These are phyloP conservation scores for Nomada fucata DNA, from an alignment of 2,888 invertebrate genomes.

Conservation along the genomic window DNA sequence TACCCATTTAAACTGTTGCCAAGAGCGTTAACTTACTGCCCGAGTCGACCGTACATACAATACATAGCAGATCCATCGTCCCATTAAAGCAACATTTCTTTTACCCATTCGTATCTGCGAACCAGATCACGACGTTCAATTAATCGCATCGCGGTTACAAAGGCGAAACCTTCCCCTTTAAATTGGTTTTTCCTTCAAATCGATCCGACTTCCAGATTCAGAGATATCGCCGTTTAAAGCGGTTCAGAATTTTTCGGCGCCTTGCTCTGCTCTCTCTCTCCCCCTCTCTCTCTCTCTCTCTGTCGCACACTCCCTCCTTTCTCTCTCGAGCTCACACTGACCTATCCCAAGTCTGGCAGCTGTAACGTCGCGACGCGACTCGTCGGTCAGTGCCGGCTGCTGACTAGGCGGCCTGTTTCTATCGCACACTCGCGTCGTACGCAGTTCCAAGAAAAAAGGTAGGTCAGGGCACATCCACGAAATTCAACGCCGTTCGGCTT, in stretches of 20 bases:
- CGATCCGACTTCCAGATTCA: background rate
- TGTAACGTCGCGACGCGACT: background rate
- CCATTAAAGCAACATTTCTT: too few species aligned
- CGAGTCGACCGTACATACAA: too few species aligned
- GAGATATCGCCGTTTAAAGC: background rate
- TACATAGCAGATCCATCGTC: too few species aligned
- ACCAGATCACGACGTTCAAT: background rate
- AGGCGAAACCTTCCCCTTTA: background rate
- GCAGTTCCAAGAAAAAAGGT: background rate
- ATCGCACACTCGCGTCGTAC: background rate
- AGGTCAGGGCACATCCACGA: background rate
- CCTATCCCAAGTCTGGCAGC: background rate
- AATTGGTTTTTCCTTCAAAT: background rate
- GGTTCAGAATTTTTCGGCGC: background rate
- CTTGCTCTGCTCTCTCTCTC: background rate
- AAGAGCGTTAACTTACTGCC: too few species aligned
- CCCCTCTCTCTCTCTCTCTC: too few species aligned
- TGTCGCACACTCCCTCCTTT: background rate
- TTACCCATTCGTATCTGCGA: too few species aligned
- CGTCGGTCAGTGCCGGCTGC: background rate
- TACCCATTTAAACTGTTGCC: too few species aligned
- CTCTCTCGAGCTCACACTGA: background rate
- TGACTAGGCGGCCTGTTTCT: background rate
- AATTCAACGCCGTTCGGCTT: background rate
- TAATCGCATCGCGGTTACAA: background rate